Evolutionary conservation across 2,797 vertebrate genomes (phyloP), one percentile per base, ranked within the genome.

Genomic region (Streptopelia turtur): DNA sequence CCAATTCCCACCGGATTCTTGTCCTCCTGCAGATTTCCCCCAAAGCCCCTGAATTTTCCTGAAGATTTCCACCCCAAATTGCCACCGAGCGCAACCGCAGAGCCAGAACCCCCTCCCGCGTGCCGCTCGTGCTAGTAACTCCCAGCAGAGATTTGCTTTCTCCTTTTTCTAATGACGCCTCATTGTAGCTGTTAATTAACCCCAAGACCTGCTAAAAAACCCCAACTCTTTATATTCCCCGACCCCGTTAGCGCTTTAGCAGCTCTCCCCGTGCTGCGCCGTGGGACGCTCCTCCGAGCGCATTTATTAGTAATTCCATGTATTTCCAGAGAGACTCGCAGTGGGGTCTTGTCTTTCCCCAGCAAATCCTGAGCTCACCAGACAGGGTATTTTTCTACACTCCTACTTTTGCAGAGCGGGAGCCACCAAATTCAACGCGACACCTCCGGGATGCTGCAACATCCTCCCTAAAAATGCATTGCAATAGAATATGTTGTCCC

Each of bases 361-460:
- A 15, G 22, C 39, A 70, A 50, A 87, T 49, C 52, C 72, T 6
- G 1, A 60, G 0, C 4, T 64, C 45, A 0, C 16, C 2, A 1
- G 17, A 22, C 0, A 0, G 41, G 33, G 16, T 77, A 49, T 55
- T 75, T 65, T 55, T 57, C 53, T 7, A 5, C 37, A 20, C 13
- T 16, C 70, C 57, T 3, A 17, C 13, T 39, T 71, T 37, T 41
- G 16, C 57, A 33, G 9, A 71, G 80, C 17, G 2, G 33, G 33
- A 82, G 8, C 27, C 31, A 5, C 41, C 17, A 3, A 23, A 83
- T 41, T 7, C 49, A 43, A 23, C 0, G 5, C 52, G 39, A 31
- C 0, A 4, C 18, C 52, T 68, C 20, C 0, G 0, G 68, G 45
- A 57, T 0, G 4, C 22, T 24, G 31, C 37, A 10, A 2, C 17